Conservation (phyloP, 2,888 invertebrate genomes). For the Myopa tessellatipennis region DNA sequence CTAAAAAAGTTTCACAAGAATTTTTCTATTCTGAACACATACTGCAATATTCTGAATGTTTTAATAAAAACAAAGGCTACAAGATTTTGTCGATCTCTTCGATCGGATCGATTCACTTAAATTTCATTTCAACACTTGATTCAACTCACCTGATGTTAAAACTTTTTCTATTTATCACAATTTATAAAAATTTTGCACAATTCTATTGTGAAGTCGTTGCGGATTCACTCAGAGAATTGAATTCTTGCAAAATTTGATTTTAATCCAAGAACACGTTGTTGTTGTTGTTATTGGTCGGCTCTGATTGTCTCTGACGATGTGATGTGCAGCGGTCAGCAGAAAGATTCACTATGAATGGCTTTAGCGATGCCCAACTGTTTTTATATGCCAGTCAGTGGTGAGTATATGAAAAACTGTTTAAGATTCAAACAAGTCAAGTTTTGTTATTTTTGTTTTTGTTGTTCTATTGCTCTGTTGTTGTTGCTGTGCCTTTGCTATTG, state of each 20-base stretch:
- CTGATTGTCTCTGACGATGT: conserved; percentile 40
- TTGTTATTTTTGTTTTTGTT: conserved; percentile 13
- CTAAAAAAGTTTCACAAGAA: neutral
- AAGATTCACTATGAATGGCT: conserved; percentile 66
- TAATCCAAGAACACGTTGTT: conserved; percentile 36
- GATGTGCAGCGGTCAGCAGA: conserved; percentile 56
- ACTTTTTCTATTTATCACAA: conserved; percentile 38
- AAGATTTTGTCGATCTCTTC: too few species aligned
- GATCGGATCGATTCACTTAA: neutral
- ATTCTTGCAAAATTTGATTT: conserved; percentile 22
- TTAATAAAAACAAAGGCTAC: neutral
- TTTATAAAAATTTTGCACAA: neutral
- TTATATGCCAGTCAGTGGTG: conserved; percentile 58
- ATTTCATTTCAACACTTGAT: neutral
- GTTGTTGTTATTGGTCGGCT: conserved; percentile 19
- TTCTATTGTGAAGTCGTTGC: conserved; percentile 36
- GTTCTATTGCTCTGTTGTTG: neutral
- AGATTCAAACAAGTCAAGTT: neutral
- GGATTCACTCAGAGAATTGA: conserved; percentile 8
- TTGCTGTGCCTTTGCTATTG: conserved; percentile 13
- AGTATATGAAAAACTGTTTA: conserved; percentile 34
- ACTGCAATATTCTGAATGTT: neutral
- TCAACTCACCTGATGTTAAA: conserved; percentile 44
- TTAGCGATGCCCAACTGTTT: conserved; percentile 60
- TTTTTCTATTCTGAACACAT: neutral